phyloP scores from a whole-genome alignment of 2,888 invertebrate species.

The Leptinotarsa peninsularis region DNA sequence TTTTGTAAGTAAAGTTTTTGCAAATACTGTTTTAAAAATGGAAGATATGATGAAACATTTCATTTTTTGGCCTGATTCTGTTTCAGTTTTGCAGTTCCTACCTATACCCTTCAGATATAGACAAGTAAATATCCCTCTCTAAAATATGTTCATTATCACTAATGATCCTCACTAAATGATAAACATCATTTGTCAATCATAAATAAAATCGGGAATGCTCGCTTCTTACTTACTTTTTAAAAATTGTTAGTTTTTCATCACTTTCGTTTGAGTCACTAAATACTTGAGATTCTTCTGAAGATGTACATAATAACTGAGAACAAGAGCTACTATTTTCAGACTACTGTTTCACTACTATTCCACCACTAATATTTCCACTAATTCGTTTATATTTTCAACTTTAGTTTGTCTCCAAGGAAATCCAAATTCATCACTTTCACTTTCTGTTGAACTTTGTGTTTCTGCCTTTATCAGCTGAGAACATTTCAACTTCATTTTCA shows the following conservation, averaged over 20 bases:
- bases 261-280: not conserved
- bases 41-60: too few relatives aligned
- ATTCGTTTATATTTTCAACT: not conserved
- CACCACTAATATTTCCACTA: too few relatives aligned
- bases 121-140: not conserved
- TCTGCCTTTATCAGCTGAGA: too few relatives aligned
- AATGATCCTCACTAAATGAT: too few relatives aligned
- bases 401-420: constrained; percentile 1
- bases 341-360: too few relatives aligned
- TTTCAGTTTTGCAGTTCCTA: not conserved
- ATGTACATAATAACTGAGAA: not conserved
- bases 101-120: not conserved
- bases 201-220: not conserved
- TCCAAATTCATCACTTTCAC: not conserved
- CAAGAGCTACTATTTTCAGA: not conserved
- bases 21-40: not conserved
- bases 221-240: not conserved
- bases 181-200: too few relatives aligned
- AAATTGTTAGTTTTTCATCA: not conserved
- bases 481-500: too few relatives aligned
- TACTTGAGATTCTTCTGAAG: constrained; percentile 9
- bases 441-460: too few relatives aligned
- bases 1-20: not conserved
- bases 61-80: too few relatives aligned
- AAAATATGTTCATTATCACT: too few relatives aligned